A percentile compares a stretch with the other conserved stretches of the same genome.
phyloP scores from a whole-genome alignment of 2,888 invertebrate species.

The Darwinula stevensoni region DNA sequence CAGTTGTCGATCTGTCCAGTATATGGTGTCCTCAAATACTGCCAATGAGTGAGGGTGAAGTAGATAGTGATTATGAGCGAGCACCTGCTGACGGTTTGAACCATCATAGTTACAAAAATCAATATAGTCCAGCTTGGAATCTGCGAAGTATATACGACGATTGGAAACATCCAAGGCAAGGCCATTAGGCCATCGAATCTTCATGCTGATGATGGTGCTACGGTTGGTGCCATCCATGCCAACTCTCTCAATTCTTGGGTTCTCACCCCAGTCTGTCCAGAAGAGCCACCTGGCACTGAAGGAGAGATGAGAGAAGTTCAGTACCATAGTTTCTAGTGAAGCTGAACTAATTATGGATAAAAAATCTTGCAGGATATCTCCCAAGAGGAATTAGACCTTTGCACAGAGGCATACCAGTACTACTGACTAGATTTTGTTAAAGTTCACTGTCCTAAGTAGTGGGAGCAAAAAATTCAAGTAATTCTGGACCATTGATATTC shows the following conservation, averaged over 20 bases:
- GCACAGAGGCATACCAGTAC: no score
- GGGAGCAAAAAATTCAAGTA: no score
- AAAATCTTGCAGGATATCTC: no score
- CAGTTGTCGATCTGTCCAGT: slow-evolving; percentile 83
- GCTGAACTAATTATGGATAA: no score
- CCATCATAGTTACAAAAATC: slow-evolving; percentile 95
- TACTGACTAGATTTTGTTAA: no score
- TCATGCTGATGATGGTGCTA: slow-evolving; percentile 54
- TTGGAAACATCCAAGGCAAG: slow-evolving; percentile 82
- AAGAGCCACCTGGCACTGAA: slow-evolving; percentile 47
- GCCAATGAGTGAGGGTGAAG: slow-evolving; percentile 84
- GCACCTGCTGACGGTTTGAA: slow-evolving; percentile 46
- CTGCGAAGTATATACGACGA: slow-evolving; percentile 79
- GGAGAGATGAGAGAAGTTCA: no score
- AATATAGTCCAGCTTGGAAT: slow-evolving; percentile 86
- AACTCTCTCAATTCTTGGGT: slow-evolving; percentile 76
- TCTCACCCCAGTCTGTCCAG: slow-evolving; percentile 98
- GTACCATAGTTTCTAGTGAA: no score
- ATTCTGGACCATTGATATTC: no score
- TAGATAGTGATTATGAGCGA: slow-evolving; percentile 64
- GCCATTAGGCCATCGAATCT: slow-evolving; percentile 96
- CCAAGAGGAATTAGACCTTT: no score
- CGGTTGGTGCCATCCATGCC: slow-evolving; percentile 84
- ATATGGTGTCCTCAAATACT: slow-evolving; percentile 78
- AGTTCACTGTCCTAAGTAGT: no score